Evolutionary conservation across 1,140 invertebrate genomes (phyloP).

Genomic region (Doryteuthis pealeii): DNA sequence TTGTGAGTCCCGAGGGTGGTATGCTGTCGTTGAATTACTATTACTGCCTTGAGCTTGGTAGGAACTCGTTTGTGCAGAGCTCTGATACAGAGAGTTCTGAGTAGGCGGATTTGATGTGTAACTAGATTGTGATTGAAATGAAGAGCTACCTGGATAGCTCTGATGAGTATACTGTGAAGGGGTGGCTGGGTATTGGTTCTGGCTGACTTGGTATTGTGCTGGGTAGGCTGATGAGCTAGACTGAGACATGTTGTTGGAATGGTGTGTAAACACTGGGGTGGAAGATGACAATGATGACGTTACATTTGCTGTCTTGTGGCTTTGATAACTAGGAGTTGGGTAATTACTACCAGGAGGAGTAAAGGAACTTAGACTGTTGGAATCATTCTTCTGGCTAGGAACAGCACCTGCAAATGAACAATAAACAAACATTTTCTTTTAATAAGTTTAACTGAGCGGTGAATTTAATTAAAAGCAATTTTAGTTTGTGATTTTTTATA

Average conservation of each 20-base stretch:
- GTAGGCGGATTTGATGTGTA: conserved; percentile 33
- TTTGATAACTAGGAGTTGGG: conserved; percentile 23
- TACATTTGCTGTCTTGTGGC: conserved; percentile 31
- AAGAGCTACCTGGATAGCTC: conserved; percentile 37
- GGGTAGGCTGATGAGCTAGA: conserved; percentile 29
- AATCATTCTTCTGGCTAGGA: conserved; percentile 9
- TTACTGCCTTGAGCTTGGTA: conserved; percentile 33
- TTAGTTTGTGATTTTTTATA: too few relatives aligned
- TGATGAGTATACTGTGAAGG: conserved; percentile 33
- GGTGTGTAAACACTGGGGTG: conserved; percentile 27
- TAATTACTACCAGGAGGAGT: conserved; percentile 19
- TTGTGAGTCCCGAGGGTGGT: conserved; percentile 33
- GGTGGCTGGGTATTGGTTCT: conserved; percentile 41
- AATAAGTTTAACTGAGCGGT: not conserved
- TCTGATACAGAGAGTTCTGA: conserved; percentile 30
- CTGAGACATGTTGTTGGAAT: conserved; percentile 24
- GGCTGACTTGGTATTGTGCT: conserved; percentile 35
- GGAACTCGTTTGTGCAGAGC: conserved; percentile 29
- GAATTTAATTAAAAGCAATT: too few relatives aligned
- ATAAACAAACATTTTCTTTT: too few relatives aligned
- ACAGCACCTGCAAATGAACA: conserved; percentile 30
- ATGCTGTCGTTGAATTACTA: conserved; percentile 26
- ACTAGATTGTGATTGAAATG: conserved; percentile 40
- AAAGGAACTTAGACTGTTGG: conserved; percentile 16
- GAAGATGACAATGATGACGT: conserved; percentile 10